phyloP scores from a whole-genome alignment of 2,888 invertebrate genomes.

The Steromphala cineraria region DNA sequence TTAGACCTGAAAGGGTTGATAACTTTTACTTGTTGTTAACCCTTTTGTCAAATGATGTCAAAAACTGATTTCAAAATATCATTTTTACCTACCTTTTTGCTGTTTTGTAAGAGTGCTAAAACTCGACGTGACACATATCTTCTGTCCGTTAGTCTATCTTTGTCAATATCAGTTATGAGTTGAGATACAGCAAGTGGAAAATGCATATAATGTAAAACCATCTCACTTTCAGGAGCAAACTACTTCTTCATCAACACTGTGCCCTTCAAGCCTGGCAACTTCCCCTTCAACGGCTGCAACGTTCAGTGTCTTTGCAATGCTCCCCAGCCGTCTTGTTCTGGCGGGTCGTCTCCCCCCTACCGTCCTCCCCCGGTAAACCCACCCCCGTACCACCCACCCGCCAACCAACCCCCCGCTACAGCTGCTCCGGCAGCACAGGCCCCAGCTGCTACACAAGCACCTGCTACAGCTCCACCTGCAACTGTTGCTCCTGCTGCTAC shows the following conservation, averaged over 20 bases:
- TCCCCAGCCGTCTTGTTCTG: background rate
- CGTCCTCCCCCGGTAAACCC: background rate
- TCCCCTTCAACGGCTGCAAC: background rate
- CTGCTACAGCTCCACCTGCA: background rate
- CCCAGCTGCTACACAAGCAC: background rate
- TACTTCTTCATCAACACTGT: background rate
- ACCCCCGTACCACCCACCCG: background rate
- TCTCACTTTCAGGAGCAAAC: background rate
- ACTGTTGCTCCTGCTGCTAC: background rate
- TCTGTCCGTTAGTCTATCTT: no score
- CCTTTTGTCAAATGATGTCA: no score
- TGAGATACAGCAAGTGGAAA: no score
- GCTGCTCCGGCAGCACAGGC: background rate
- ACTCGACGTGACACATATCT: no score
- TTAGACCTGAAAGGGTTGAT: no score
- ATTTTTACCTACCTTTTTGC: no score
- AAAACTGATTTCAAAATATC: no score
- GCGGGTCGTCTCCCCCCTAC: background rate
- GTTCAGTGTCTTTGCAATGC: background rate
- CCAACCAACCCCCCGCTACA: background rate
- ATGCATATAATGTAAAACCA: no score
- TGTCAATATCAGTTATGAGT: no score
- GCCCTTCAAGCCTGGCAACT: background rate
- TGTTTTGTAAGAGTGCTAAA: no score
- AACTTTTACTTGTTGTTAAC: no score